Conservation (phyloP, 2,888 invertebrate genomes). For the Agonopterix heracliana region DNA sequence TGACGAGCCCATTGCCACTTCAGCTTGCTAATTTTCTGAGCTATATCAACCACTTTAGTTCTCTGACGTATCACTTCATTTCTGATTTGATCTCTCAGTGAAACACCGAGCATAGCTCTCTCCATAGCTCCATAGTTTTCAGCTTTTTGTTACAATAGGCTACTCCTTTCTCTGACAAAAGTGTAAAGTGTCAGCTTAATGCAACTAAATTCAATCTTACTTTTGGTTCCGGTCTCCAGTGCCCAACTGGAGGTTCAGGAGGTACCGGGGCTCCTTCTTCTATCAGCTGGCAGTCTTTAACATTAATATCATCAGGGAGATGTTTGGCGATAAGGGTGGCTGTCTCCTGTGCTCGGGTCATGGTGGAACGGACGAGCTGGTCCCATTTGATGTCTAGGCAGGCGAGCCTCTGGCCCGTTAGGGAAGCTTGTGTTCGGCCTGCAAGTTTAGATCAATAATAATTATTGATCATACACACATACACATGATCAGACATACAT, state of each 20-base stretch:
- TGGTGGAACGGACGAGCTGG: constrained; percentile 89
- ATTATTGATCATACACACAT: too few species aligned
- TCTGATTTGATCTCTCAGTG: too few species aligned
- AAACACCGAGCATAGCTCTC: too few species aligned
- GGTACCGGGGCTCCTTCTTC: constrained; percentile 96
- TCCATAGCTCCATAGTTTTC: too few species aligned
- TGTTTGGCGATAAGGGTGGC: constrained; percentile 86
- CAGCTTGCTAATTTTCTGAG: too few species aligned
- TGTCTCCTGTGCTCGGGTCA: constrained; percentile 96
- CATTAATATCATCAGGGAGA: constrained; percentile 74
- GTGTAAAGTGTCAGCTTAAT: too few species aligned
- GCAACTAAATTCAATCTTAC: constrained; percentile 34
- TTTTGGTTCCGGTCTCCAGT: constrained; percentile 88
- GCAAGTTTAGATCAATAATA: constrained; percentile 14
- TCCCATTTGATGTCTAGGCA: constrained; percentile 87
- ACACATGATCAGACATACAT: too few species aligned
- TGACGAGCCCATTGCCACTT: too few species aligned
- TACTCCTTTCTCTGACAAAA: too few species aligned
- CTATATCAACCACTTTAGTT: too few species aligned
- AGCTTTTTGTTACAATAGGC: too few species aligned
- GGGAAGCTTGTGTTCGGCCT: constrained; percentile 90
- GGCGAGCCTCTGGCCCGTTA: constrained; percentile 88
- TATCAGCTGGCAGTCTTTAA: constrained; percentile 83
- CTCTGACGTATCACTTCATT: too few species aligned
- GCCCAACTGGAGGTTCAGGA: constrained; percentile 92